These are phyloP conservation scores for Allophyes oxyacanthae DNA, from an alignment of 2,888 invertebrate genomes.

Conservation along the genomic window DNA sequence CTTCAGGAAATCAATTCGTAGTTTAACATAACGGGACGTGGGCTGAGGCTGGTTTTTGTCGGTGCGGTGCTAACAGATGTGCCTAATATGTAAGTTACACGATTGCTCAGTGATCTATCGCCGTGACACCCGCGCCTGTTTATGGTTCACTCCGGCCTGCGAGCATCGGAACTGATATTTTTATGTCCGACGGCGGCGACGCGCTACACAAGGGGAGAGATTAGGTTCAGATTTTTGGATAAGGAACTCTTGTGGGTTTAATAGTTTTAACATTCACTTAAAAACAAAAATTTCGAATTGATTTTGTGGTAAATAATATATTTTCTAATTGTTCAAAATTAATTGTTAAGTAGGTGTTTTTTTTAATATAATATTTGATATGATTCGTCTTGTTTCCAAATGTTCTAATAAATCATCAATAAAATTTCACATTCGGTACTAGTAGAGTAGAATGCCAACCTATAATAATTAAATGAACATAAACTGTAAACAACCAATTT, in stretches of 20 bases:
- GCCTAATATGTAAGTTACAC: constrained; percentile 75
- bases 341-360: too few species aligned
- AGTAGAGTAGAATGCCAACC: too few species aligned
- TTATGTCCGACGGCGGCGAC: constrained; percentile 49
- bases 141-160: constrained; percentile 52
- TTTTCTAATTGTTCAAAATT: too few species aligned
- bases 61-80: constrained; percentile 70
- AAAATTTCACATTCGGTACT: too few species aligned
- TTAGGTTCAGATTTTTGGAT: constrained; percentile 19
- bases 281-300: too few species aligned
- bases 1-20: constrained; percentile 77
- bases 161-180: constrained; percentile 44
- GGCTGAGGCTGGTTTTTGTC: constrained; percentile 73
- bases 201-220: constrained; percentile 20
- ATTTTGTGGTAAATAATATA: too few species aligned
- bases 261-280: too few species aligned
- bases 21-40: constrained; percentile 76
- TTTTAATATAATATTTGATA: too few species aligned
- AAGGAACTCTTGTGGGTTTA: constrained; percentile 7
- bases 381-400: too few species aligned
- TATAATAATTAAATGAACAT: too few species aligned
- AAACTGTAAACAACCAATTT: too few species aligned
- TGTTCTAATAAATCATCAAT: too few species aligned
- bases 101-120: constrained; percentile 70
- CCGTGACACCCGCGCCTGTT: constrained; percentile 58